phyloP scores from a whole-genome alignment of 2,888 invertebrate species.

The Horisme vitalbata region DNA sequence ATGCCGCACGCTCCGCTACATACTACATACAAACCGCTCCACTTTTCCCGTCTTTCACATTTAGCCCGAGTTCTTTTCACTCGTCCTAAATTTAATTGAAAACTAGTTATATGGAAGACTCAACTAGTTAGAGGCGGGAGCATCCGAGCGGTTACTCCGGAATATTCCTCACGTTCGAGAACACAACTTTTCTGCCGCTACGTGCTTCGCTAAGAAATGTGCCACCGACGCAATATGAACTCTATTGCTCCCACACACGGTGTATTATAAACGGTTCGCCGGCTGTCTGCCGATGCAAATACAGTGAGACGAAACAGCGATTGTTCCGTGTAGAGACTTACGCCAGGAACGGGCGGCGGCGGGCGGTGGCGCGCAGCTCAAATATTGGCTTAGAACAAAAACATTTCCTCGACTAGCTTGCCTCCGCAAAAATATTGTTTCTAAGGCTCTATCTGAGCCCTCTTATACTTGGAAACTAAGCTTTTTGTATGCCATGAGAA shows the following conservation, averaged over 20 bases:
- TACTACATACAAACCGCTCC: neutral
- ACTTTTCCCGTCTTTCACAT: constrained; percentile 7
- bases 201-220: constrained; percentile 22
- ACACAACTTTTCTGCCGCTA: constrained; percentile 31
- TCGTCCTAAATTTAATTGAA: constrained; percentile 31
- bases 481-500: constrained; percentile 1
- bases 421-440: constrained; percentile 11
- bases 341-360: constrained; percentile 8
- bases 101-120: constrained; percentile 26
- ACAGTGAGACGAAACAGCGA: constrained; percentile 24
- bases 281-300: constrained; percentile 26
- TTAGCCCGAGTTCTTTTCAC: constrained; percentile 24
- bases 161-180: constrained; percentile 33
- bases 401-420: constrained; percentile 12
- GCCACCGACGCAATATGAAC: constrained; percentile 13
- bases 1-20: too few relatives aligned
- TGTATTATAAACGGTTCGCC: constrained; percentile 8
- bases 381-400: constrained; percentile 28
- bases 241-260: constrained; percentile 11
- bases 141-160: constrained; percentile 11
- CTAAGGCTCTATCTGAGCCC: constrained; percentile 7
- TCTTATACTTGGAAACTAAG: constrained; percentile 1
- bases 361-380: constrained; percentile 13
- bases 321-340: constrained; percentile 27
- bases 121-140: constrained; percentile 17